Conservation (phyloP, 2,113 vertebrate genomes). For the Baryphthengus martii region DNA sequence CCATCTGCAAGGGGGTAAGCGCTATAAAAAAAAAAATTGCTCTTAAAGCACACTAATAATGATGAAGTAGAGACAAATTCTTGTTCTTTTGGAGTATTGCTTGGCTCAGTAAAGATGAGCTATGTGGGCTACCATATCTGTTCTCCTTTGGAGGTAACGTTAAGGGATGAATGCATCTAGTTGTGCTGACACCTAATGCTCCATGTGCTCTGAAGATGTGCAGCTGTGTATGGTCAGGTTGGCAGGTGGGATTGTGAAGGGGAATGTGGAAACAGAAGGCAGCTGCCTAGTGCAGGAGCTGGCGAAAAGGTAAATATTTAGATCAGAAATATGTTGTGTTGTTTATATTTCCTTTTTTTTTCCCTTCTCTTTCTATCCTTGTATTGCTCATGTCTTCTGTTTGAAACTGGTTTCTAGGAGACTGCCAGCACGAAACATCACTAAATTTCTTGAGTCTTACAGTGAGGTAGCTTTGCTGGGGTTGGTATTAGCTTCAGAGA, state of each 20-base stretch:
- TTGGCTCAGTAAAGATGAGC: neutral
- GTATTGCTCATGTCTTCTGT: neutral
- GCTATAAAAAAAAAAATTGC: neutral
- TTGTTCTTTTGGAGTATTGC: neutral
- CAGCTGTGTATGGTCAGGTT: neutral
- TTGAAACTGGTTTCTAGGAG: neutral
- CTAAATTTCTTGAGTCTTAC: neutral
- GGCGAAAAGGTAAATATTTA: neutral
- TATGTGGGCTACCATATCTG: neutral
- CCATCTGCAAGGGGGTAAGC: neutral
- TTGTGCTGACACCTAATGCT: neutral
- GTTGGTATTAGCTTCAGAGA: neutral
- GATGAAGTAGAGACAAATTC: neutral
- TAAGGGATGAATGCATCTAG: neutral
- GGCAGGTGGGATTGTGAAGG: neutral
- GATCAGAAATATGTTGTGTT: rapidly evolving
- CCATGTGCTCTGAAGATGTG: neutral
- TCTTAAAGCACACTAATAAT: neutral
- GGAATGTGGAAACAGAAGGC: neutral
- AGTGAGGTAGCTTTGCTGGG: neutral
- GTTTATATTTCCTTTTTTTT: rapidly evolving
- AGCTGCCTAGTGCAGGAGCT: neutral
- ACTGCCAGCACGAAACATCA: neutral
- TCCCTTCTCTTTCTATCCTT: too few relatives aligned
- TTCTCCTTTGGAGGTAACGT: neutral